Evolutionary conservation across 2,888 invertebrate genomes (phyloP), one percentile per base, ranked within the genome.

Genomic region (Alentia gelatinosa): DNA sequence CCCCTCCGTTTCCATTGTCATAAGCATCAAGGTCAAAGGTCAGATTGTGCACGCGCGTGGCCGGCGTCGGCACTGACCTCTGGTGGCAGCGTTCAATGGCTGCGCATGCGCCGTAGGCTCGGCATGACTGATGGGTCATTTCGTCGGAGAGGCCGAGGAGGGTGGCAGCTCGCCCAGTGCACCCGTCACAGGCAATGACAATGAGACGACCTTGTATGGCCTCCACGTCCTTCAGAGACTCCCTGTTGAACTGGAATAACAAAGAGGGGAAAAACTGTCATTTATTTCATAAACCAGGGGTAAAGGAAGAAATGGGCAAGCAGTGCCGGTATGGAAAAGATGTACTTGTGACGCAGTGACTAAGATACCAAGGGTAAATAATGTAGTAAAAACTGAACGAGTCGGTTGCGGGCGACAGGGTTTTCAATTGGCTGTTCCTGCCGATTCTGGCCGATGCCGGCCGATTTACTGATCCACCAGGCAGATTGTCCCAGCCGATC

Each of bases 91-190:
- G 90, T 50, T 95, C 95, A 39, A 95, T 91, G 88, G 94, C 94
- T 5, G 95, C 95, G 68, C 95, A 94, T 5, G 95, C 95, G 9
- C 95, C 95, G 92, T 94, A 95, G 0, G 95, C 93, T 15, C 93
- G 91, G 90, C 94, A 95, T 0, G 95, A 94, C 90, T 94, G 94
- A 90, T 94, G 93, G 3, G 93, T 91, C 88, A 93, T 94, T 74
- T 95, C 95, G 88, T 95, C 95, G 47, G 94, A 95, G n/a, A 95
- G 92, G 0, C 95, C 95, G 1, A 95, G 93, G 30, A 94, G 90
- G 33, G 94, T 90, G 23, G 95, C 93, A 0, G 95, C 93, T 37
- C 94, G 93, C 7, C 95, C 95, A 47, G 93, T 93, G 4, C 93
- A 92, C 0, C 95, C 95, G 89, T 95, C 95, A 90, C 95, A 95